phyloP scores from a whole-genome alignment of 2,888 invertebrate genomes.

The Mantis religiosa region DNA sequence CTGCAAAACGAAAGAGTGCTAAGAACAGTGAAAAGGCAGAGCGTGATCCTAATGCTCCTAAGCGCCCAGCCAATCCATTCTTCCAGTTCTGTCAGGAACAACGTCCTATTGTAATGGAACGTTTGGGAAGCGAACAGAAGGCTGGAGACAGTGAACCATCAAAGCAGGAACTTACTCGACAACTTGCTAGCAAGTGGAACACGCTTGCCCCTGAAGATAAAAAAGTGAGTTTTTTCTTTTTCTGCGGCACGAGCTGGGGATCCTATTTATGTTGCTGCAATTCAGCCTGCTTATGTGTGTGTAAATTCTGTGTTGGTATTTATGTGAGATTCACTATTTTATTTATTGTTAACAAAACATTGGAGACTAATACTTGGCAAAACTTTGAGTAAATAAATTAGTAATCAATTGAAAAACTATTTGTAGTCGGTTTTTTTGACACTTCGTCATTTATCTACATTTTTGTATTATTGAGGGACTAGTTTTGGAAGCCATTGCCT shows the following conservation, averaged over 20 bases:
- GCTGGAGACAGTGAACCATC: constrained; percentile 61
- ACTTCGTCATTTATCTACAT: too few species aligned
- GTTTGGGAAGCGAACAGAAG: constrained; percentile 44
- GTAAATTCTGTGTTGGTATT: too few species aligned
- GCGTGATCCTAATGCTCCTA: constrained; percentile 71
- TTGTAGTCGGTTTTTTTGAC: too few species aligned
- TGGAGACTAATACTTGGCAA: too few species aligned
- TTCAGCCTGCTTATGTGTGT: background rate
- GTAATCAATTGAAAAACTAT: too few species aligned
- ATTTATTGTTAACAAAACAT: too few species aligned
- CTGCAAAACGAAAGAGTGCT: constrained; percentile 32
- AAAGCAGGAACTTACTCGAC: constrained; percentile 71
- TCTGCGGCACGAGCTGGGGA: too few species aligned
- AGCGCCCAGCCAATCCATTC: constrained; percentile 75
- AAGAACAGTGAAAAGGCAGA: constrained; percentile 43
- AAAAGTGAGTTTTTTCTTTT: constrained; percentile 50
- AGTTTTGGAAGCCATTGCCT: too few species aligned
- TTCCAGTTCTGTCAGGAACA: constrained; percentile 79
- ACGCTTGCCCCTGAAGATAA: constrained; percentile 64
- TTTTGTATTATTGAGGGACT: too few species aligned
- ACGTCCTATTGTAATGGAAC: constrained; percentile 57
- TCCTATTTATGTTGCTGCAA: too few species aligned
- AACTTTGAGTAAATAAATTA: too few species aligned
- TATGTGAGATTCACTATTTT: too few species aligned
- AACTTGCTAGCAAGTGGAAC: constrained; percentile 71